Conservation (phyloP, 2,797 vertebrate species). For the Sarcoramphus papa region DNA sequence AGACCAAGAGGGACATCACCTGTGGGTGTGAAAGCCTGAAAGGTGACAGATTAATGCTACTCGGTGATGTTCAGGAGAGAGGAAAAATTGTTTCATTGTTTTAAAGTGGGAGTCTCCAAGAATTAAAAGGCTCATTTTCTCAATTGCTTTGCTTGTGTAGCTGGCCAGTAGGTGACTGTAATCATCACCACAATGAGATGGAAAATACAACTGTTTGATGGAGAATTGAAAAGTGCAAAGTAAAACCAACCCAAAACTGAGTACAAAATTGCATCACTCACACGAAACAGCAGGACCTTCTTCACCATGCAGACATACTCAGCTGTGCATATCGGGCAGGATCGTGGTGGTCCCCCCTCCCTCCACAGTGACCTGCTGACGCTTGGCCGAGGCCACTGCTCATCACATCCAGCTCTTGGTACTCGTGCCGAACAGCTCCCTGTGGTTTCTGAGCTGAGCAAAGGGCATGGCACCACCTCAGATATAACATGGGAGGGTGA, state of each 20-base stretch:
- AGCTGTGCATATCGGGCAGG: background rate
- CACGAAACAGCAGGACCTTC: background rate
- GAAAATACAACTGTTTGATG: background rate
- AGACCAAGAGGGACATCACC: background rate
- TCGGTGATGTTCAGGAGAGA: background rate
- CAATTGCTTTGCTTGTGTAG: background rate
- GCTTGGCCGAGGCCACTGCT: background rate
- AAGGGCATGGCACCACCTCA: background rate
- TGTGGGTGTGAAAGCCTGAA: background rate
- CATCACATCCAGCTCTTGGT: background rate
- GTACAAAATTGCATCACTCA: background rate
- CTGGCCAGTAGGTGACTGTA: background rate
- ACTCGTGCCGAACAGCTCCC: background rate
- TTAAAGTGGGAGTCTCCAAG: background rate
- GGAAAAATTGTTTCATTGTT: background rate
- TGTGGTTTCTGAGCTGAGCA: background rate
- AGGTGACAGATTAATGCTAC: background rate
- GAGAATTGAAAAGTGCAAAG: background rate
- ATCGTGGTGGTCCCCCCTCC: background rate
- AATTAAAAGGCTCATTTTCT: background rate
- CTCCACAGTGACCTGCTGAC: fast-evolving
- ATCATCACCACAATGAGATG: background rate
- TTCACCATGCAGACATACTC: fast-evolving
- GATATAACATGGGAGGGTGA: background rate
- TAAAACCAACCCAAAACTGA: background rate